Percentiles rank a stretch among this genome's conserved stretches.
Conservation (phyloP, 2,113 vertebrate species). For the Machaerirhynchus nigripectus region DNA sequence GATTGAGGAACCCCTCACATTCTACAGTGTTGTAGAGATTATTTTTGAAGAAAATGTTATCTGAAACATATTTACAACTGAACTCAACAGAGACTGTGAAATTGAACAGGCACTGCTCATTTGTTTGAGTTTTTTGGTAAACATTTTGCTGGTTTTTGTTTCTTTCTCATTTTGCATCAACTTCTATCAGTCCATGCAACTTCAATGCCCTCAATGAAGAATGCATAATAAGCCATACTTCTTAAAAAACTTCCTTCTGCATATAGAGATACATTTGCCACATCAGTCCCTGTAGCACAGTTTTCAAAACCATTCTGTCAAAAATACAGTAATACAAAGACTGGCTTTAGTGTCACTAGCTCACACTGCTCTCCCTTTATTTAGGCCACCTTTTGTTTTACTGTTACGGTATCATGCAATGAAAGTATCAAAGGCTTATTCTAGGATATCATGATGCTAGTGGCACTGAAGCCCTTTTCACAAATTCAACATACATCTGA, state of each 20-base stretch:
- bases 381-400: conserved; percentile 70
- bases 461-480: conserved; percentile 83
- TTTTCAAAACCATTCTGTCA: conserved; percentile 85
- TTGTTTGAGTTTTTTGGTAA: conserved; percentile 94
- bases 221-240: conserved; percentile 87
- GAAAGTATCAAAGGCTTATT: conserved; percentile 66
- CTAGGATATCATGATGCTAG: conserved; percentile 67
- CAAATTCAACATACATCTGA: conserved; percentile 86
- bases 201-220: conserved; percentile 93
- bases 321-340: conserved; percentile 88
- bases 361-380: conserved; percentile 74
- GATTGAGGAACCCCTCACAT: conserved; percentile 84
- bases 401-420: conserved; percentile 66
- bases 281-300: conserved; percentile 87
- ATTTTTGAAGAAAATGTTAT: conserved; percentile 88
- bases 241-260: conserved; percentile 82
- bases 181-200: conserved; percentile 90
- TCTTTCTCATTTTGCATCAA: conserved; percentile 89
- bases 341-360: conserved; percentile 89
- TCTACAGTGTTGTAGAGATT: conserved; percentile 81
- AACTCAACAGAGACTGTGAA: conserved; percentile 96
- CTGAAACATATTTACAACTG: conserved; percentile 97
- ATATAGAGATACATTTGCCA: conserved; percentile 83
- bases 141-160: conserved; percentile 96
- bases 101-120: conserved; percentile 99